Conservation (phyloP, 2,797 vertebrate genomes). For the Enteromius fasciolatus region DNA sequence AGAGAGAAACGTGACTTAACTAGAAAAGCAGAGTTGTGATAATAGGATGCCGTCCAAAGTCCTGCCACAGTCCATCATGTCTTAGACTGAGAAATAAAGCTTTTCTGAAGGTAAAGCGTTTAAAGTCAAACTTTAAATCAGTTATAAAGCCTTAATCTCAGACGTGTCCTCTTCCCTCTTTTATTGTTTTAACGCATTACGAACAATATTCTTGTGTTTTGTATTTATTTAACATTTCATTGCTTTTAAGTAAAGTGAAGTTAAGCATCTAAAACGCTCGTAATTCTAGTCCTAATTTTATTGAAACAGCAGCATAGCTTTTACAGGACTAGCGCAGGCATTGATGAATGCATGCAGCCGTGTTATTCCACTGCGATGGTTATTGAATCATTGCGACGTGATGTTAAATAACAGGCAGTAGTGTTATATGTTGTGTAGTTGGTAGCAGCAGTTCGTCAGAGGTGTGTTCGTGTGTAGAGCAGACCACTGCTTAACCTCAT, state of each 20-base stretch:
- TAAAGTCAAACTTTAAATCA: not conserved
- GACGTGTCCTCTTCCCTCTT: not conserved
- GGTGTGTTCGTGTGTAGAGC: slow-evolving; percentile 67
- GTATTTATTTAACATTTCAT: not conserved
- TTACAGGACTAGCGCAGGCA: not conserved
- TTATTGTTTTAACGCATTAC: not conserved
- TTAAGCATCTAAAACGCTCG: not conserved
- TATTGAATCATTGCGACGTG: slow-evolving; percentile 72
- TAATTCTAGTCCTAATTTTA: not conserved
- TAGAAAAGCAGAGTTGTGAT: not conserved
- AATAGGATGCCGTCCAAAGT: not conserved
- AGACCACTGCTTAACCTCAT: slow-evolving; percentile 61
- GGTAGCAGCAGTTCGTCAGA: slow-evolving; percentile 71
- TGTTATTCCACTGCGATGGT: slow-evolving; percentile 69
- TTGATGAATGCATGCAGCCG: not conserved
- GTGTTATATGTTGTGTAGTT: slow-evolving; percentile 68
- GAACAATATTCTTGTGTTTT: not conserved
- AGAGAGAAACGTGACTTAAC: not conserved
- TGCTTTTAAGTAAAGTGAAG: not conserved
- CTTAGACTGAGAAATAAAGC: not conserved
- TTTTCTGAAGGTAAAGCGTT: not conserved
- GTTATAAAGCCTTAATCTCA: not conserved
- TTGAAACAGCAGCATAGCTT: not conserved
- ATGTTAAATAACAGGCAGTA: slow-evolving; percentile 75
- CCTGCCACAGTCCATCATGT: not conserved